phyloP scores from a whole-genome alignment of 2,888 invertebrate species.

The Megastigmus dorsalis region DNA sequence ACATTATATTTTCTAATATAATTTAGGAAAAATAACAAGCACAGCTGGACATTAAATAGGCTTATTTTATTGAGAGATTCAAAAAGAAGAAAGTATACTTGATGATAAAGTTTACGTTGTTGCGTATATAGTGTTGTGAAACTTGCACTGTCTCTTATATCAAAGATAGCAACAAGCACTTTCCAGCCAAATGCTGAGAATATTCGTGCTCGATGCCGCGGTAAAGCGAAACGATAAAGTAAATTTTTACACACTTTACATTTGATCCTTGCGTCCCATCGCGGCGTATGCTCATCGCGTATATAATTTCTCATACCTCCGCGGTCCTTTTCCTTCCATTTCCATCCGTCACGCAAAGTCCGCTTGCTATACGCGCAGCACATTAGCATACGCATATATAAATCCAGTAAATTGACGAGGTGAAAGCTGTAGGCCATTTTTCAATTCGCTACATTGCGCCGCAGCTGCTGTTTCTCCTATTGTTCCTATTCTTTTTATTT shows the following conservation, averaged over 20 bases:
- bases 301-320: slow-evolving; percentile 30
- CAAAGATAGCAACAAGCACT: no score
- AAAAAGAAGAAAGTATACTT: no score
- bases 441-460: slow-evolving; percentile 35
- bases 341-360: slow-evolving; percentile 24
- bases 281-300: slow-evolving; percentile 19
- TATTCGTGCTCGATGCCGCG: no score
- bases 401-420: slow-evolving; percentile 44
- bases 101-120: no score
- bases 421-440: slow-evolving; percentile 26
- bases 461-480: neutral
- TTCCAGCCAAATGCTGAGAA: no score
- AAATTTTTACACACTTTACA: slow-evolving; percentile 2
- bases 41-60: no score
- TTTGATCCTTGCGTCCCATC: neutral
- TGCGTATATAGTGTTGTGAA: no score
- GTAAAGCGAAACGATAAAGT: neutral
- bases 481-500: no score
- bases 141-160: no score
- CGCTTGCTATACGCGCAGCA: neutral
- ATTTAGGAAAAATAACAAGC: no score
- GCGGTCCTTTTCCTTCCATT: slow-evolving; percentile 18
- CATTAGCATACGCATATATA: slow-evolving; percentile 50
- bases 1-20: no score
- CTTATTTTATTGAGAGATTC: no score